Evolutionary conservation across 2,888 invertebrate species (phyloP).

Genomic region (Catocala fraxini): DNA sequence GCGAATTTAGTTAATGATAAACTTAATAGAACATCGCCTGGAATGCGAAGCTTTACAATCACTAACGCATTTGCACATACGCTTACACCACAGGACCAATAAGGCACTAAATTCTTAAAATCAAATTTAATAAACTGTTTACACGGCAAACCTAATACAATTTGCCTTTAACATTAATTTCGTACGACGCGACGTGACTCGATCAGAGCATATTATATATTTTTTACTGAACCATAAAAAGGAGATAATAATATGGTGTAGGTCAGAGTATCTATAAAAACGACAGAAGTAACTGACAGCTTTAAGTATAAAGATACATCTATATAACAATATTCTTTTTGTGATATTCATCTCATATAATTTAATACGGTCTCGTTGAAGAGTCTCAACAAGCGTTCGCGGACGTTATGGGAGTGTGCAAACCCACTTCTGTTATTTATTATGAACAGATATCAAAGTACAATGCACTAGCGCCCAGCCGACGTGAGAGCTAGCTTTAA

Average conservation of each 20-base stretch:
- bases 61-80: too few species aligned
- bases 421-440: slow-evolving; percentile 27
- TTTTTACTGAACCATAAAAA: slow-evolving; percentile 9
- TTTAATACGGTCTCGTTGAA: slow-evolving; percentile 17
- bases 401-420: slow-evolving; percentile 8
- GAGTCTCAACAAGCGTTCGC: slow-evolving; percentile 16
- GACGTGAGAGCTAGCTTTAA: slow-evolving; percentile 34
- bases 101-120: slow-evolving; percentile 4
- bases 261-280: slow-evolving; percentile 5
- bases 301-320: slow-evolving; percentile 6
- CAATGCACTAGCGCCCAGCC: slow-evolving; percentile 34
- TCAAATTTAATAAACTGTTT: slow-evolving; percentile 1
- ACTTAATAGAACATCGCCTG: too few species aligned
- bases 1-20: too few species aligned
- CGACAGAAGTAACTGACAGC: slow-evolving; percentile 10
- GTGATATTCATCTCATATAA: slow-evolving; percentile 10
- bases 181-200: slow-evolving; percentile 5
- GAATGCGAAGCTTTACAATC: too few species aligned
- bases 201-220: slow-evolving; percentile 4
- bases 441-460: slow-evolving; percentile 42
- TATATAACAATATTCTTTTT: slow-evolving; percentile 15
- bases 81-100: too few species aligned
- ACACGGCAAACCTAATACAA: not conserved
- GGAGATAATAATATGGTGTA: slow-evolving; percentile 10
- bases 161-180: not conserved